Evolutionary conservation across 2,797 vertebrate species (phyloP), one percentile per base, ranked within the genome.

Genomic region (Allobates femoralis): DNA sequence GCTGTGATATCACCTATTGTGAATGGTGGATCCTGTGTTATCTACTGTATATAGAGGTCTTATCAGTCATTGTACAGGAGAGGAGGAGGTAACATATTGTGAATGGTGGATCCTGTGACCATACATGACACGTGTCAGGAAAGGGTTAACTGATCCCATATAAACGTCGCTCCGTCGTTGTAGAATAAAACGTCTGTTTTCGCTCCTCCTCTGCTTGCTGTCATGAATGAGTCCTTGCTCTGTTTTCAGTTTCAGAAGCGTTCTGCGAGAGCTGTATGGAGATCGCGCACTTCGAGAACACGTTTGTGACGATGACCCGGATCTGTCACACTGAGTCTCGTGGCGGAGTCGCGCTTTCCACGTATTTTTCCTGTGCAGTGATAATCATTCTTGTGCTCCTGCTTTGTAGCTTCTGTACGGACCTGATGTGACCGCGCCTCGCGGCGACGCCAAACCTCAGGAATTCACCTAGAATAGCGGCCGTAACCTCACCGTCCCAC

Each of bases 281-380:
- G 86, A 96, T 99, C 92, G 96, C 93, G 87, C 98, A 99, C 92
- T 99, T 99, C 81, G 97, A 96, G 89, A 99, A 97, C 89, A 95
- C 94, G 83, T 98, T 97, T 89, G 96, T 98, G 88, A 96, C 96
- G 5, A 96, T 97, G 92, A 98, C 97, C 85, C 95, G 92, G 91
- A 98, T 99, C 93, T 99, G 97, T 91, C 95, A 94, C 88, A 95
- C 89, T 97, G 93, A 97, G 62, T 23, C 62, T 56, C 66, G 80
- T 37, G 32, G 87, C 86, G 84, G 90, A 86, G 75, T 90, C 89
- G 92, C 93, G 90, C 84, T 81, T 84, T 88, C 91, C 5, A 37
- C 3, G n/a, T 7, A n/a, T 60, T 69, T 88, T 92, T 92, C 91
- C 86, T 28, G 90, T 92, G 90, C 92, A 92, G 90, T 91, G 91